Conservation (phyloP, 2,113 vertebrate species). For the Stercorarius parasiticus region DNA sequence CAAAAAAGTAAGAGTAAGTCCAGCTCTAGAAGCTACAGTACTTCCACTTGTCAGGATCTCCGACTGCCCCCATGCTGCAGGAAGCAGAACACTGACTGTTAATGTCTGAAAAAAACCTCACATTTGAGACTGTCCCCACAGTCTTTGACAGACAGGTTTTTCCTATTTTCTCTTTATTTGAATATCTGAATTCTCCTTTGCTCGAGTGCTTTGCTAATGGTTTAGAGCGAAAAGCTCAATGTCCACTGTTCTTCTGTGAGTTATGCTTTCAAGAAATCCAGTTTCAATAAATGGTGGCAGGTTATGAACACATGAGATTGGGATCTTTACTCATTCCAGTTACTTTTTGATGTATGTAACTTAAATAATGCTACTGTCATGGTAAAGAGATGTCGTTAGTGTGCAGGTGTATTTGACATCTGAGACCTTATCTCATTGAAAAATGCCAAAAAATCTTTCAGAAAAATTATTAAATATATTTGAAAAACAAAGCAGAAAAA, state of each 20-base stretch:
- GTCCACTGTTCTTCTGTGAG: neutral
- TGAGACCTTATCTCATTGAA: neutral
- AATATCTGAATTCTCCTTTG: neutral
- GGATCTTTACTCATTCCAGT: neutral
- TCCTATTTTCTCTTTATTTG: neutral
- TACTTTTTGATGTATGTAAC: neutral
- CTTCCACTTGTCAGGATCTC: neutral
- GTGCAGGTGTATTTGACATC: neutral
- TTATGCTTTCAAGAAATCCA: neutral
- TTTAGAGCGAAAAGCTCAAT: neutral
- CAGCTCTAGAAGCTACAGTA: neutral
- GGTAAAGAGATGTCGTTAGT: neutral
- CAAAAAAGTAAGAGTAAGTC: neutral
- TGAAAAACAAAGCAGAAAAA: neutral
- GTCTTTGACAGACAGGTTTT: neutral
- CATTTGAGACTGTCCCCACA: neutral
- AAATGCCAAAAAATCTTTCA: neutral
- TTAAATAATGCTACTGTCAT: neutral
- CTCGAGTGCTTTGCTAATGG: neutral
- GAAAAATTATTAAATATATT: neutral
- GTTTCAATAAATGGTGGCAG: neutral
- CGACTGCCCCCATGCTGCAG: neutral
- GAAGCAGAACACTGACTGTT: neutral
- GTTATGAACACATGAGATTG: neutral
- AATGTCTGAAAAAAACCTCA: neutral